Base-by-base conservation (phyloP, 2,797 vertebrate species). In the Helicolenus hilgendorfi region DNA sequence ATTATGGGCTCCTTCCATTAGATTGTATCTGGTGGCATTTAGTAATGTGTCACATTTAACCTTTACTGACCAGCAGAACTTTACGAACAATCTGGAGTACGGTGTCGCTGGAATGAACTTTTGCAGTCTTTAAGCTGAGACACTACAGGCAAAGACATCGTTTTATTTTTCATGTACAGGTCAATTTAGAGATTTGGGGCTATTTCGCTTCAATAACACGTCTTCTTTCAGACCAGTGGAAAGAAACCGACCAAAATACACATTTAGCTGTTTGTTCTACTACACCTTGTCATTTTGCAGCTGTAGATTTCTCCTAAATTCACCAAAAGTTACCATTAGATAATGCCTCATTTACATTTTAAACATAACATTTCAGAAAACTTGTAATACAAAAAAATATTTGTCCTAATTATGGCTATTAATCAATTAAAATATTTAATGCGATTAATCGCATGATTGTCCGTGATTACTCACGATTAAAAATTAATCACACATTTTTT, bases 11-110 rank as follows among this genome's bases (percentile, higher is more conserved):
- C 38, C 11, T 15, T 29, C 20, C 49, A 59, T 70, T 29, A 24
- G 11, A 63, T 63, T 60, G 58, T 77, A 72, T 81, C 72, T 81
- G 77, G 20, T 62, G 69, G 64, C 62, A 81, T 81, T 79, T 77
- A 53, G 49, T 38, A 53, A 36, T 59, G 22, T 84, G 63, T 64
- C 63, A 85, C 65, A 59, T 79, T 70, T 67, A 79, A 75, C 62
- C 26, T 81, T 69, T 87, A 60, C 56, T 84, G 56, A 74, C 60
- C 31, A 29, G 13, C 8, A 31, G 22, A 64, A 65, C 67, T 20
- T 79, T 65, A 11, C 27, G 13, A 77, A 71, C 58, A 65, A 14
- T 72, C 26, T 27, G 4, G 22, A 53, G 22, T 29, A 22, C n/a
- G 7, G 8, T 11, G 8, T 4, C 0, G 29, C 18, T 33, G 11